Evolutionary conservation across 1,140 invertebrate genomes (phyloP).

Genomic region (Mya arenaria): DNA sequence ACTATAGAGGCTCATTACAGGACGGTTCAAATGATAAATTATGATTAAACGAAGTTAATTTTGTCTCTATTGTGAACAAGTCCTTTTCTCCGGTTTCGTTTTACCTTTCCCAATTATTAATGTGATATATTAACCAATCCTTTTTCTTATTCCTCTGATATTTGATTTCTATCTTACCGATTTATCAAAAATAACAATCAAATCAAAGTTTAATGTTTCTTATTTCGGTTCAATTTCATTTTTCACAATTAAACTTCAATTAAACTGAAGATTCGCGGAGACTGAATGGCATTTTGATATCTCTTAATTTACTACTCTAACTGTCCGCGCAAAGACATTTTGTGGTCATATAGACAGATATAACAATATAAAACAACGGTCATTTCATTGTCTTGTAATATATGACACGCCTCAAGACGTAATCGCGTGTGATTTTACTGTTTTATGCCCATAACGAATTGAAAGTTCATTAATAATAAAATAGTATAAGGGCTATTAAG

Average conservation of each 20-base stretch:
- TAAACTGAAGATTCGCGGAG: too few species aligned
- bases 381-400: conserved; percentile 21
- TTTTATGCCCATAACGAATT: conserved; percentile 37
- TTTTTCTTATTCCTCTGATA: neutral
- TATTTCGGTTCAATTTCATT: too few species aligned
- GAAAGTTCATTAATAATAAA: conserved; percentile 55
- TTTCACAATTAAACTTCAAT: too few species aligned
- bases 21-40: too few species aligned
- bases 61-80: too few species aligned
- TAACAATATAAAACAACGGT: neutral
- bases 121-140: neutral
- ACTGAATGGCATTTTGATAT: too few species aligned
- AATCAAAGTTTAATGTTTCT: neutral
- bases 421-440: conserved; percentile 25
- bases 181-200: neutral
- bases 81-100: neutral
- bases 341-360: neutral
- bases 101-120: neutral
- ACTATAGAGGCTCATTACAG: too few species aligned
- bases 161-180: neutral
- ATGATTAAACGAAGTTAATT: neutral
- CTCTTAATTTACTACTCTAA: too few species aligned
- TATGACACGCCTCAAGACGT: conserved; percentile 25
- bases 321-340: too few species aligned
- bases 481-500: neutral